Base-by-base conservation (phyloP, 2,797 vertebrate genomes). In the Ispidina lecontei region DNA sequence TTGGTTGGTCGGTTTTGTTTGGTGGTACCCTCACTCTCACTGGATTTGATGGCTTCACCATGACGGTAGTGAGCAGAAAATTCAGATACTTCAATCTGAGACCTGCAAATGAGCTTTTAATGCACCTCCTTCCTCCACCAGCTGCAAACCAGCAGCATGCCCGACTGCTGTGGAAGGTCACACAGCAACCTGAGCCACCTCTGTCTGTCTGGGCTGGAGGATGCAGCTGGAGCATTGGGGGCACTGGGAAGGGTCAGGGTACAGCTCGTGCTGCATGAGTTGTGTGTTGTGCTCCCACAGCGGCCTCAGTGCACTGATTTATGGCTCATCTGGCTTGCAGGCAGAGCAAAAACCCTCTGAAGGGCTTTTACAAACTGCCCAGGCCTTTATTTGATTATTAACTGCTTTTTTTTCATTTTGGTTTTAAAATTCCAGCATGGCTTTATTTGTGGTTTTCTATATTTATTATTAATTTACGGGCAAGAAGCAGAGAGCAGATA, bases 21-120 rank as follows among this genome's bases (percentile, higher is more conserved):
- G 11, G 11, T 23, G 37, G 44, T 3, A 1, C 7, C 28, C 8
- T 13, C 7, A 19, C 16, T 33, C 13, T 15, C 1, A 0, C 2
- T 9, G 22, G 25, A 39, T 44, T 75, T 63, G 26, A 28, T 56
- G 70, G 6, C 18, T 4, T 73, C 46, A 29, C 19, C 0, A 0
- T 5, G 51, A 28, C 4, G 10, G 60, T 12, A 71, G 9, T 13
- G 59, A 86, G 49, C 37, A 54, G 26, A 69, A 46, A n/a, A 33
- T 20, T 52, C 22, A 11, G 49, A 12, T 44, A 4, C 58, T 71
- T 75, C 14, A 31, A 43, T 77, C n/a, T 39, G 33, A 33, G 63
- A 51, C 10, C 41, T 0, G 0, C 37, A 62, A 58, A 52, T 19
- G 37, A 62, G 37, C 17, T 59, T 65, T 75, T 46, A 33, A 47